These are phyloP conservation scores for Dorcus parallelipipedus DNA, from an alignment of 2,888 invertebrate genomes.

Conservation along the genomic window DNA sequence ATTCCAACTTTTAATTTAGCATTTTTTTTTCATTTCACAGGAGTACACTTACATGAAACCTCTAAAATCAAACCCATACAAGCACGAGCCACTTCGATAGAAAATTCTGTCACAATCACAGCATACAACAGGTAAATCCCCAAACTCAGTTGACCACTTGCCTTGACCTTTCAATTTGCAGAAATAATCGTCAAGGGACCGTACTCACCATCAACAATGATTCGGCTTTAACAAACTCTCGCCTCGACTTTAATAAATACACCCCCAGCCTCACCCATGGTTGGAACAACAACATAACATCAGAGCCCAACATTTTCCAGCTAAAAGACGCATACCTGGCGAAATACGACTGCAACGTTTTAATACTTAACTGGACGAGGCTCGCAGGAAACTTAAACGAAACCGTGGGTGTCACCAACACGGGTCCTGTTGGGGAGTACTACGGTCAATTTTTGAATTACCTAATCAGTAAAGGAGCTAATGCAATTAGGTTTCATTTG, in stretches of 20 bases:
- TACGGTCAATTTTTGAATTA: constrained; percentile 48
- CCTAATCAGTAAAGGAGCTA: constrained; percentile 39
- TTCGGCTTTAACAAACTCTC: constrained; percentile 1
- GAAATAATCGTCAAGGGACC: too few relatives aligned
- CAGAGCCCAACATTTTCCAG: too few relatives aligned
- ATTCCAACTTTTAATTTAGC: too few relatives aligned
- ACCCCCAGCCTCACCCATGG: constrained; percentile 55
- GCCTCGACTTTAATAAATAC: constrained; percentile 19
- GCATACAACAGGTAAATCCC: constrained; percentile 18
- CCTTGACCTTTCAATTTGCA: too few relatives aligned
- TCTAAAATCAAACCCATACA: too few relatives aligned
- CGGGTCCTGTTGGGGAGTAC: constrained; percentile 53
- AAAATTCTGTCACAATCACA: constrained; percentile 11
- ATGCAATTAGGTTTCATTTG: constrained; percentile 50
- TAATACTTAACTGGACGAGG: constrained; percentile 39
- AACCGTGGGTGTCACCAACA: constrained; percentile 36
- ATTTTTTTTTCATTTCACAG: too few relatives aligned
- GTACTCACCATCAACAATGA: too few relatives aligned
- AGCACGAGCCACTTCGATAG: not conserved
- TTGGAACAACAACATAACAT: constrained; percentile 50
- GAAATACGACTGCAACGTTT: constrained; percentile 52
- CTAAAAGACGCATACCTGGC: constrained; percentile 49
- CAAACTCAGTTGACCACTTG: not conserved
- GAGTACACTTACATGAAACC: too few relatives aligned
- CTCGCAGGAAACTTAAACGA: constrained; percentile 35